Conservation (phyloP, 1,140 invertebrate genomes). For the Myzus persicae region DNA sequence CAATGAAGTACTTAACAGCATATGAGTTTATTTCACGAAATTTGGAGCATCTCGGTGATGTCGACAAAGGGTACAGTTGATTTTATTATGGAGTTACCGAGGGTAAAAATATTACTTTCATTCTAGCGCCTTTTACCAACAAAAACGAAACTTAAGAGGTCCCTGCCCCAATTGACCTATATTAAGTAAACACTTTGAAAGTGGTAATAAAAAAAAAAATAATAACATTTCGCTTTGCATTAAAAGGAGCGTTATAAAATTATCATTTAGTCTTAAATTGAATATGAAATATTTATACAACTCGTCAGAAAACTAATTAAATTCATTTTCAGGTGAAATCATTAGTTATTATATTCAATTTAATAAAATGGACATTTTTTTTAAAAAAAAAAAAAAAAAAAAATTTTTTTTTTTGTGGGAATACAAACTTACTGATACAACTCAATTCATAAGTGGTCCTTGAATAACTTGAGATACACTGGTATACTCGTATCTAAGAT, state of each 20-base stretch:
- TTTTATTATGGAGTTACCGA: not conserved
- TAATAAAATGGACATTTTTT: not conserved
- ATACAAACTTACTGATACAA: not conserved
- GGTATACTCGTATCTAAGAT: not conserved
- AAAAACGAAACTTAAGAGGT: not conserved
- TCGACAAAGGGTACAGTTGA: not conserved
- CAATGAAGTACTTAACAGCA: too few relatives aligned
- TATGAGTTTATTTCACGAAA: not conserved
- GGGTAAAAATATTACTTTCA: slow-evolving; percentile 28
- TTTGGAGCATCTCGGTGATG: not conserved
- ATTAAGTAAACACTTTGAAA: not conserved
- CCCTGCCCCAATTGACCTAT: not conserved
- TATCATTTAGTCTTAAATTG: not conserved
- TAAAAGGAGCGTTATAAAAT: not conserved
- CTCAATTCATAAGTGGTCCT: not conserved
- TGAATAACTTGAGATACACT: not conserved
- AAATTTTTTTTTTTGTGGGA: not conserved
- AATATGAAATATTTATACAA: not conserved
- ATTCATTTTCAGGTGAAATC: not conserved
- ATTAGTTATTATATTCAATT: not conserved
- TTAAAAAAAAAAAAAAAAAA: too few relatives aligned
- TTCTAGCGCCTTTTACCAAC: not conserved
- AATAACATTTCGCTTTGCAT: not conserved
- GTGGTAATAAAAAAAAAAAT: not conserved
- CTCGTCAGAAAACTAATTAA: not conserved